Conservation (phyloP, 2,797 vertebrate species). For the Dendrocincla fuliginosa region DNA sequence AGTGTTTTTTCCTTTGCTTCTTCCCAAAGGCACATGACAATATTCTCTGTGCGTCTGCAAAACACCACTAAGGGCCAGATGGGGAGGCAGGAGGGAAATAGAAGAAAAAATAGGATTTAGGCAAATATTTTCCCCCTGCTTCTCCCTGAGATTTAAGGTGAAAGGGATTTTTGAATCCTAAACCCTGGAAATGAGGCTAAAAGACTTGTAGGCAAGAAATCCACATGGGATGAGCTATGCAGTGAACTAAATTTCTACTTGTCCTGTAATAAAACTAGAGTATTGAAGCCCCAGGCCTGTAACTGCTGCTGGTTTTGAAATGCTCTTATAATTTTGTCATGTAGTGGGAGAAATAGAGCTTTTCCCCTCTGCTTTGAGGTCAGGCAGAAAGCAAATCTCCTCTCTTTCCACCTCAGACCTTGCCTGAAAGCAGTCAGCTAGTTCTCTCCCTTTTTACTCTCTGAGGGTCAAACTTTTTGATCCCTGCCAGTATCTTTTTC, state of each 20-base stretch:
- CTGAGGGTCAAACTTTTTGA: conserved; percentile 49
- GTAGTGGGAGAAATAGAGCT: background rate
- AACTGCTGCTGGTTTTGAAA: background rate
- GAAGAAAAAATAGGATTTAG: background rate
- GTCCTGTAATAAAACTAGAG: background rate
- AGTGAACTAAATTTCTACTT: background rate
- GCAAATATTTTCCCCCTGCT: background rate
- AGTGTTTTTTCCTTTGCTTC: background rate
- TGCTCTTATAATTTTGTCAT: background rate
- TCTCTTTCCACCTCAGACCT: background rate
- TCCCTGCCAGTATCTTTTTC: conserved; percentile 9
- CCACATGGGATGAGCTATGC: background rate
- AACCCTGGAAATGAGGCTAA: background rate
- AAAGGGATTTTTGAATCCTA: background rate
- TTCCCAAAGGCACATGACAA: background rate
- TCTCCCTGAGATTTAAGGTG: background rate
- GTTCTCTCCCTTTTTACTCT: background rate
- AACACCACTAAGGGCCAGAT: background rate
- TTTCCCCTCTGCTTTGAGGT: background rate
- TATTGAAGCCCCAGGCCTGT: background rate
- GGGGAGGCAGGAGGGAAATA: background rate
- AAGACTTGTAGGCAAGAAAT: background rate
- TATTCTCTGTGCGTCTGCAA: background rate
- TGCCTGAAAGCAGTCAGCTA: background rate
- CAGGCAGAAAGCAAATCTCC: background rate